phyloP scores from a whole-genome alignment of 2,113 vertebrate species.

The Sisor rabdophorus region DNA sequence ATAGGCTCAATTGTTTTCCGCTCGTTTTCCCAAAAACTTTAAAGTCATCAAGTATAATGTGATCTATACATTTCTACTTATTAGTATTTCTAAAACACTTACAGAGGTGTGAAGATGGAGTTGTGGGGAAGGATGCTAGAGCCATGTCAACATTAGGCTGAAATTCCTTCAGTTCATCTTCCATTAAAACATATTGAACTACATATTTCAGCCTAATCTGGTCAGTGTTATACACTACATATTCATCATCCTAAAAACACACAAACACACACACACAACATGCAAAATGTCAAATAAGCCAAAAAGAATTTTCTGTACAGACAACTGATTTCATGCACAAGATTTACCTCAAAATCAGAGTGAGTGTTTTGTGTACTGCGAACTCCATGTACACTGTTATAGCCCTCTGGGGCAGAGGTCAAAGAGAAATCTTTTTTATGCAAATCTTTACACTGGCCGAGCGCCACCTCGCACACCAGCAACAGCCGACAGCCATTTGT shows the following conservation, averaged over 20 bases:
- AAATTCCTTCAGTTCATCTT: conserved; percentile 69
- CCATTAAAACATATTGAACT: conserved; percentile 70
- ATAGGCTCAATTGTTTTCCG: no score
- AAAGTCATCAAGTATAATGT: not conserved
- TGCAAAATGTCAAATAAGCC: conserved; percentile 35
- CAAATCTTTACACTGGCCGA: conserved; percentile 71
- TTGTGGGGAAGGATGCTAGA: not conserved
- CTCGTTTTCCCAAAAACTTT: no score
- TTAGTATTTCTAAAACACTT: conserved; percentile 16
- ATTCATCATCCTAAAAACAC: conserved; percentile 69
- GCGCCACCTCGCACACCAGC: conserved; percentile 77
- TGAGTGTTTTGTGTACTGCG: not conserved
- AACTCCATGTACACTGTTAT: conserved; percentile 77
- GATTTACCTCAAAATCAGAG: conserved; percentile 77
- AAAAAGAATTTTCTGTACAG: conserved; percentile 47
- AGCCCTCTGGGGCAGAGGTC: conserved; percentile 67
- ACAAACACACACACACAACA: not conserved
- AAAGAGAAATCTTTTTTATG: conserved; percentile 61
- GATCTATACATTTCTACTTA: not conserved
- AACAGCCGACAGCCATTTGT: conserved; percentile 73
- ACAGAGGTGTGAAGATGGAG: conserved; percentile 33
- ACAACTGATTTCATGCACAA: conserved; percentile 8
- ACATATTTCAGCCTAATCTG: conserved; percentile 82
- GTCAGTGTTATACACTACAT: conserved; percentile 78
- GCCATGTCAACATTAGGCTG: conserved; percentile 48